Percentiles rank a stretch among this genome's conserved stretches.
Conservation (phyloP, 2,888 invertebrate genomes). For the Ectemnius lituratus region DNA sequence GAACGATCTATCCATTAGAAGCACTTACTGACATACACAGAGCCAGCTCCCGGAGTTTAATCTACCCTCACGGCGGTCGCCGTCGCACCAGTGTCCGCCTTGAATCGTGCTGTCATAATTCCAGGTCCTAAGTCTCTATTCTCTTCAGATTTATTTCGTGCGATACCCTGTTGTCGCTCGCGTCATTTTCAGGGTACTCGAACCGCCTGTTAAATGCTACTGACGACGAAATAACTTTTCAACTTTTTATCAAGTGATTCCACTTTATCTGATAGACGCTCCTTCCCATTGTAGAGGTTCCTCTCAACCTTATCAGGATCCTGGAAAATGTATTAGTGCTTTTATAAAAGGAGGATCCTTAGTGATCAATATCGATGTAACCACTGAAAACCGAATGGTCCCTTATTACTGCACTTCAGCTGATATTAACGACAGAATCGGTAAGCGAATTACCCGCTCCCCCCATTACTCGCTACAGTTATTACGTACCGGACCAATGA, state of each 20-base stretch:
- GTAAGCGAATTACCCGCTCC: no score
- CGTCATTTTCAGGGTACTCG: neutral
- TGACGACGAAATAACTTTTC: neutral
- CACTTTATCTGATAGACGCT: neutral
- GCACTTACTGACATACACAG: neutral
- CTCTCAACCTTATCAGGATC: neutral
- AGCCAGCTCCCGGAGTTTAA: neutral
- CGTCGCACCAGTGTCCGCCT: neutral
- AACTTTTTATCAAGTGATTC: neutral
- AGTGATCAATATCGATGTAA: no score
- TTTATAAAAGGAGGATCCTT: no score
- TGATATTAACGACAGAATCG: no score
- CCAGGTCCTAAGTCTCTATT: neutral
- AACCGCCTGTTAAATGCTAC: neutral
- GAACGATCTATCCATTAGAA: slow-evolving; percentile 1
- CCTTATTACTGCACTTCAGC: no score
- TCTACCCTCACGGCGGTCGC: neutral
- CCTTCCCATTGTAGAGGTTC: neutral
- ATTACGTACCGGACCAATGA: no score
- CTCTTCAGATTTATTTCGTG: neutral
- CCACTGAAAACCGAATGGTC: no score
- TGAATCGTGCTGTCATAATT: neutral
- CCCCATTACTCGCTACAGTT: no score
- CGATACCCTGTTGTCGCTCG: neutral
- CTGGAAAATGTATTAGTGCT: no score